Percentiles rank a stretch among this genome's conserved stretches.
phyloP scores from a whole-genome alignment of 2,113 vertebrate genomes.

The Andinoacara biseriatus region DNA sequence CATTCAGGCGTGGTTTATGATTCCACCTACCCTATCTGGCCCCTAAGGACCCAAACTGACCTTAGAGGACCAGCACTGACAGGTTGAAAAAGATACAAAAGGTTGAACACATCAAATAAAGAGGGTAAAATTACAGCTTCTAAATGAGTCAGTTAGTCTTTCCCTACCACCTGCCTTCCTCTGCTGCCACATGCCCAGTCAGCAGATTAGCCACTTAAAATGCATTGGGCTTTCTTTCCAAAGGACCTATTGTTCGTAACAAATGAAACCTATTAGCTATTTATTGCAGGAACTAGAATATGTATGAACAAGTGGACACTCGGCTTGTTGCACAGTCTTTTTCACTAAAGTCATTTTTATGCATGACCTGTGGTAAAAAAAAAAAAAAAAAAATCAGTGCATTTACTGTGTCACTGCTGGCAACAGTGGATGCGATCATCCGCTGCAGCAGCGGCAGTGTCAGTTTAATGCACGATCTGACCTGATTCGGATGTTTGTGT shows the following conservation, averaged over 20 bases:
- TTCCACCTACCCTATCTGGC: not conserved
- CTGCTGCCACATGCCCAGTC: slow-evolving; percentile 9
- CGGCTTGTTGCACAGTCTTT: not conserved
- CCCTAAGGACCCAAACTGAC: not conserved
- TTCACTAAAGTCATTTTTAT: not conserved
- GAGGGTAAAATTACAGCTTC: not conserved
- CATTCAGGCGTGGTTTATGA: not conserved
- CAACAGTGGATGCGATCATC: not conserved
- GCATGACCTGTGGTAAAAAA: not conserved
- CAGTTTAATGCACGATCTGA: slow-evolving; percentile 1
- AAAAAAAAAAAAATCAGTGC: not conserved
- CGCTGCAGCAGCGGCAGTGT: not conserved
- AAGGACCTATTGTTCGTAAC: slow-evolving; percentile 14
- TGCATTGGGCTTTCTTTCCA: not conserved
- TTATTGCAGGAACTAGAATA: slow-evolving; percentile 2
- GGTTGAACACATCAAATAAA: not conserved
- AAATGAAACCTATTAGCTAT: slow-evolving; percentile 11
- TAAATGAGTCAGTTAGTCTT: not conserved
- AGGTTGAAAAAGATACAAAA: not conserved
- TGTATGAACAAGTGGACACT: slow-evolving; percentile 9
- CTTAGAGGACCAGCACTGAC: not conserved
- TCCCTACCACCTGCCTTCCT: not conserved
- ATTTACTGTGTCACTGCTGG: not conserved
- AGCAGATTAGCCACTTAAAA: slow-evolving; percentile 20
- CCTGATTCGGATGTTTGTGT: not conserved